These are phyloP conservation scores for Lytechinus variegatus DNA, from an alignment of 35 echinoderm and acorn worm species.

Conservation along the genomic window DNA sequence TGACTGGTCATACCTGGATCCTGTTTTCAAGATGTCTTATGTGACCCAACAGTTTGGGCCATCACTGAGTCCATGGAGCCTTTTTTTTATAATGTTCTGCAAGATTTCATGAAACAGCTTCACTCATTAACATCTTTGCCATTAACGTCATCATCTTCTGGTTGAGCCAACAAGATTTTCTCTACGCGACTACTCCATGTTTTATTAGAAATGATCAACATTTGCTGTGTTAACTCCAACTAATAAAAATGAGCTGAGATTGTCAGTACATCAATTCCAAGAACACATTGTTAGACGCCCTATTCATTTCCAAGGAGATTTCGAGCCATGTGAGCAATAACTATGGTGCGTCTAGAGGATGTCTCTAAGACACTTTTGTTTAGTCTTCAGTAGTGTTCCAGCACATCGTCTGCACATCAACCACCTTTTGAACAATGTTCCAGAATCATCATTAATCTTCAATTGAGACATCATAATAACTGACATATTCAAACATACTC, in stretches of 20 bases:
- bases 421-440: not conserved
- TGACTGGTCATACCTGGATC: not conserved
- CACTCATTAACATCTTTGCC: not conserved
- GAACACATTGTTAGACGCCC: not conserved
- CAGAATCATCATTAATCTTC: not conserved
- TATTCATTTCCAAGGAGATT: not conserved
- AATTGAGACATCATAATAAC: not conserved
- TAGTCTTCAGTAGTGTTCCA: not conserved
- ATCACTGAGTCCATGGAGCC: not conserved
- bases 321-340: not conserved
- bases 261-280: not conserved
- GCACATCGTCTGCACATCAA: not conserved
- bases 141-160: not conserved
- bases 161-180: not conserved
- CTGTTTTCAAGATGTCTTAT: not conserved
- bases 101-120: not conserved
- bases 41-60: not conserved
- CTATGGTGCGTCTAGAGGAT: not conserved
- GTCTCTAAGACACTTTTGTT: not conserved
- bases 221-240: not conserved
- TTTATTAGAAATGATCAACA: not conserved
- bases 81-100: not conserved
- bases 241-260: not conserved
- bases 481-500: not conserved
- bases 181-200: not conserved